A percentile compares a stretch with the other conserved stretches of the same genome.
Conservation (phyloP, 2,797 vertebrate genomes). For the Alouatta caraya region DNA sequence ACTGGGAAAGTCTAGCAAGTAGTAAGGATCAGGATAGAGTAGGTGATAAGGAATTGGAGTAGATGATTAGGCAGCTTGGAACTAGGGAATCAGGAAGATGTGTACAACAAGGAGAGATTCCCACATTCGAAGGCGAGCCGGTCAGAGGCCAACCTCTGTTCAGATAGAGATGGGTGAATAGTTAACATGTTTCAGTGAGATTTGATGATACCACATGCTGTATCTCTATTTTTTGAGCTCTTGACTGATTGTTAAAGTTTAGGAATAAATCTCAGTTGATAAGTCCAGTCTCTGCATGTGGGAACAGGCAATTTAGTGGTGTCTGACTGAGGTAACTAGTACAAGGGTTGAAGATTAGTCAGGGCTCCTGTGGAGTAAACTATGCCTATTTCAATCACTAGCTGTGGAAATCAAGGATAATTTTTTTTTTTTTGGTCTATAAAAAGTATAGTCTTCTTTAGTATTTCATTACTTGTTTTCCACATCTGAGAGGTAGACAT, state of each 20-base stretch:
- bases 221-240: neutral
- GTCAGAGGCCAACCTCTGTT: neutral
- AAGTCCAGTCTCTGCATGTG: conserved; percentile 43
- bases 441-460: conserved; percentile 42
- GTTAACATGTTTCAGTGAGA: neutral
- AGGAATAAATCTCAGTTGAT: conserved; percentile 37
- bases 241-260: conserved; percentile 18
- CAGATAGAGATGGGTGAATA: neutral
- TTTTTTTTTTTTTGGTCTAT: neutral
- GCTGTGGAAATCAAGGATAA: conserved; percentile 49
- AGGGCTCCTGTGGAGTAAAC: conserved; percentile 40
- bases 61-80: neutral
- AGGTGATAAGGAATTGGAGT: neutral
- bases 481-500: conserved; percentile 12
- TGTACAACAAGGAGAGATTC: neutral
- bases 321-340: conserved; percentile 51
- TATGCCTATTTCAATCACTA: conserved; percentile 28
- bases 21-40: neutral
- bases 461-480: conserved; percentile 42
- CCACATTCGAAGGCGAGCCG: neutral
- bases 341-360: neutral
- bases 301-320: conserved; percentile 57
- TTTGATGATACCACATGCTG: neutral
- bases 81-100: neutral
- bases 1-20: neutral